phyloP scores from a whole-genome alignment of 2,797 vertebrate genomes.

The Diceros bicornis region DNA sequence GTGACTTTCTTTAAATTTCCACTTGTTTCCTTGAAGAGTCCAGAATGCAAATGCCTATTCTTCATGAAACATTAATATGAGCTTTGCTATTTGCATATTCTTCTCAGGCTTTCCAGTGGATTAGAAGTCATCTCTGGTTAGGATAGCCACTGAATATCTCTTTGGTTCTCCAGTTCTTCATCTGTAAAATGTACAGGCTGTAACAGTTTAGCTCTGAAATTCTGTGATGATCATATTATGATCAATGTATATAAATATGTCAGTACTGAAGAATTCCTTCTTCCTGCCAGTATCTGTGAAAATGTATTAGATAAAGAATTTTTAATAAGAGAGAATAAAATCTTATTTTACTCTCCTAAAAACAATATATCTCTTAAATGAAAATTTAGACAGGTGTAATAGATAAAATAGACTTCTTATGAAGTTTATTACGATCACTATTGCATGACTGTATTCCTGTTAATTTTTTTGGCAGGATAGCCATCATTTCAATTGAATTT shows the following conservation, averaged over 20 bases:
- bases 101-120: not conserved
- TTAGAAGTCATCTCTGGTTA: not conserved
- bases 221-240: not conserved
- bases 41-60: not conserved
- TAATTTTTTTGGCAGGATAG: conserved; percentile 81
- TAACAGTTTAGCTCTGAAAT: not conserved
- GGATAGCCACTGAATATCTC: not conserved
- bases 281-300: not conserved
- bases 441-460: conserved; percentile 79
- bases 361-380: not conserved
- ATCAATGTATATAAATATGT: not conserved
- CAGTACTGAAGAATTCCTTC: conserved; percentile 8
- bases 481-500: conserved; percentile 75
- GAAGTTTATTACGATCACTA: not conserved
- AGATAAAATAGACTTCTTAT: not conserved
- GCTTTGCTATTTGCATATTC: not conserved
- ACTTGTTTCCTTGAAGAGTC: conserved; percentile 4
- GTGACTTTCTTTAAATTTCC: not conserved
- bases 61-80: not conserved
- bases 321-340: not conserved
- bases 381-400: conserved; percentile 1
- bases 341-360: not conserved
- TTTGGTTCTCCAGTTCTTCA: not conserved
- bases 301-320: not conserved
- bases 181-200: not conserved